These are phyloP conservation scores for Scotopteryx bipunctaria DNA, from an alignment of 2,888 invertebrate species.

Conservation along the genomic window DNA sequence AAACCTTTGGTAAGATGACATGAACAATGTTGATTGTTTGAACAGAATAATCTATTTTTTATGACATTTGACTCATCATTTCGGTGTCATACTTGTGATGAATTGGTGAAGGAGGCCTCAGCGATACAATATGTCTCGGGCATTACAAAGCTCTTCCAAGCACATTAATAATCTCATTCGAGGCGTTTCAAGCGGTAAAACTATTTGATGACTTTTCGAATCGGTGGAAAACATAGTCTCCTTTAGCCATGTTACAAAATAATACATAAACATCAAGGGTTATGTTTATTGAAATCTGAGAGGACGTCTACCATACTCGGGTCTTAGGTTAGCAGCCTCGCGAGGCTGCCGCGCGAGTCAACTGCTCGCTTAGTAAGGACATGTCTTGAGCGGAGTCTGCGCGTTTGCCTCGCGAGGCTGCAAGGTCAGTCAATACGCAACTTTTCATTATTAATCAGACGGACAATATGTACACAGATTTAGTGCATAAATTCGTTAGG, in stretches of 20 bases:
- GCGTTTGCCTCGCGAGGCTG: too few relatives aligned
- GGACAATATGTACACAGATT: too few relatives aligned
- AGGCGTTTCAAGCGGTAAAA: slow-evolving; percentile 9
- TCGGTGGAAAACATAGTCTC: slow-evolving; percentile 18
- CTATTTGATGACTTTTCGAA: slow-evolving; percentile 11
- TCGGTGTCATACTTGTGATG: not conserved
- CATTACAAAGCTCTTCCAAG: slow-evolving; percentile 32
- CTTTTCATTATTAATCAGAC: too few relatives aligned
- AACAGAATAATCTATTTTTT: not conserved
- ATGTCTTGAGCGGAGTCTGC: too few relatives aligned
- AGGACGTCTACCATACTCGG: too few relatives aligned
- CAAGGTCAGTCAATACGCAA: too few relatives aligned
- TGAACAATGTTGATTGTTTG: not conserved
- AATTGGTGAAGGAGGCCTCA: slow-evolving; percentile 17
- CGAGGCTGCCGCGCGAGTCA: too few relatives aligned
- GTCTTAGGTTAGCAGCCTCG: too few relatives aligned
- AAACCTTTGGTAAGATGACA: not conserved
- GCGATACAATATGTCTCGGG: slow-evolving; percentile 60
- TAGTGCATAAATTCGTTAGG: not conserved
- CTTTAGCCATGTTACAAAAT: not conserved
- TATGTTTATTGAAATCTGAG: too few relatives aligned
- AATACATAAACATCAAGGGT: not conserved
- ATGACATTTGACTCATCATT: not conserved
- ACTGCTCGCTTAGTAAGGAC: too few relatives aligned
- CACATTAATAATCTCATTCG: slow-evolving; percentile 16